phyloP scores from a whole-genome alignment of 2,888 invertebrate species.

The Morinoia aosen region DNA sequence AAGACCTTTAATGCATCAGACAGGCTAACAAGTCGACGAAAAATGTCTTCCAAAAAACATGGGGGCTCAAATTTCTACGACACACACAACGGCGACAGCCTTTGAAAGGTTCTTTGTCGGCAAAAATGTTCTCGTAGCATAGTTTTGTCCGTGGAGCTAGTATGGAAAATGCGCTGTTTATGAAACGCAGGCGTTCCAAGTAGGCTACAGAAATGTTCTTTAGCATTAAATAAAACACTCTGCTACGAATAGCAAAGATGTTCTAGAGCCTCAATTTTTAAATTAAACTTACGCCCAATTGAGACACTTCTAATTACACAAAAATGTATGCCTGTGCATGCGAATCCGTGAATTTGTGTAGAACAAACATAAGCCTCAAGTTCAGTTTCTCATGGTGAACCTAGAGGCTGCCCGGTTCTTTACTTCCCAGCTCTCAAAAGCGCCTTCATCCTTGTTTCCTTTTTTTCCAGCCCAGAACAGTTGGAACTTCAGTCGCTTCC shows the following conservation, averaged over 20 bases:
- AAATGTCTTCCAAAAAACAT: not conserved
- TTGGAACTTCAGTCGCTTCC: conserved; percentile 19
- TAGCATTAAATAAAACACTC: too few species aligned
- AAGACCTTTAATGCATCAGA: not conserved
- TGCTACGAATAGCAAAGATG: not conserved
- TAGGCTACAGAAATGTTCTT: too few species aligned
- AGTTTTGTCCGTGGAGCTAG: not conserved
- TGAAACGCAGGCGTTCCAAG: not conserved
- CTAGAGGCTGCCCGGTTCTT: not conserved
- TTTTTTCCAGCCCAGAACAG: not conserved
- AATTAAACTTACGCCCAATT: not conserved
- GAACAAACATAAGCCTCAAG: not conserved
- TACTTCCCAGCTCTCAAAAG: not conserved
- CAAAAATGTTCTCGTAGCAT: not conserved
- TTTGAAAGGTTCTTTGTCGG: not conserved
- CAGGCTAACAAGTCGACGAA: not conserved
- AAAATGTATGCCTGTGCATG: not conserved
- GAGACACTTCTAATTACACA: not conserved
- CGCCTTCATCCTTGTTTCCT: not conserved
- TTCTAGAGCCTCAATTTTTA: not conserved
- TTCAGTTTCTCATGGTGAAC: not conserved
- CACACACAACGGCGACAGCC: not conserved
- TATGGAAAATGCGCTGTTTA: not conserved
- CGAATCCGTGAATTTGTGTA: not conserved
- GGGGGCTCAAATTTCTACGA: not conserved